phyloP scores from a whole-genome alignment of 2,888 invertebrate species.

The Plusia festucae region DNA sequence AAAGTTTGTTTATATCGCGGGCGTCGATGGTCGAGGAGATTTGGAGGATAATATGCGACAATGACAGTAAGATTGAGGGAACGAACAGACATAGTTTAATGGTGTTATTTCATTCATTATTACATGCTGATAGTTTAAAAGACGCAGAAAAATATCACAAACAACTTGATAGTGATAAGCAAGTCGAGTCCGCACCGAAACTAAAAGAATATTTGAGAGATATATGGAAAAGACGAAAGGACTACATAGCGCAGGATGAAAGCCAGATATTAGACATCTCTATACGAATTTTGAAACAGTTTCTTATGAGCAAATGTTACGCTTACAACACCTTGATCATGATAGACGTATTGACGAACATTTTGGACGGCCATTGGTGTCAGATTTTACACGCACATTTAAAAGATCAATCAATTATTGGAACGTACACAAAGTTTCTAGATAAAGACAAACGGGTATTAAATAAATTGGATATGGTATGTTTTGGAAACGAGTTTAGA shows the following conservation, averaged over 20 bases:
- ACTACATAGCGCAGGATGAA: constrained; percentile 20
- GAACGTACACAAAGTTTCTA: constrained; percentile 42
- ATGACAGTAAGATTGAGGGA: constrained; percentile 23
- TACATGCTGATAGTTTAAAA: constrained; percentile 24
- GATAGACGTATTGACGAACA: constrained; percentile 62
- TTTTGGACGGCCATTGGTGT: constrained; percentile 61
- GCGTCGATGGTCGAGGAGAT: constrained; percentile 35
- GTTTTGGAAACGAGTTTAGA: constrained; percentile 13
- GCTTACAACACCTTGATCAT: constrained; percentile 57
- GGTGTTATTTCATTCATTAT: constrained; percentile 32
- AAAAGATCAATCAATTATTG: constrained; percentile 25
- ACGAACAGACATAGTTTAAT: constrained; percentile 29
- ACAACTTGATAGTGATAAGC: constrained; percentile 14
- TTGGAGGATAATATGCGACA: constrained; percentile 44
- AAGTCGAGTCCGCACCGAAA: constrained; percentile 15
- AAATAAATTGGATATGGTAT: constrained; percentile 11
- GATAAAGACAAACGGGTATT: constrained; percentile 21
- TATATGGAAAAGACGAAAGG: constrained; percentile 29
- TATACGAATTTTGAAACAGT: constrained; percentile 42
- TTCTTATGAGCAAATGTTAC: constrained; percentile 50
- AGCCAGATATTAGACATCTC: constrained; percentile 34
- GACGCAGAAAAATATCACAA: constrained; percentile 25
- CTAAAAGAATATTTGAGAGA: constrained; percentile 30
- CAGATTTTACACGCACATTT: constrained; percentile 54
- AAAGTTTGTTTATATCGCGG: constrained; percentile 32